Base-by-base conservation (phyloP, 2,113 vertebrate species). In the Cricetomys ansorgei region DNA sequence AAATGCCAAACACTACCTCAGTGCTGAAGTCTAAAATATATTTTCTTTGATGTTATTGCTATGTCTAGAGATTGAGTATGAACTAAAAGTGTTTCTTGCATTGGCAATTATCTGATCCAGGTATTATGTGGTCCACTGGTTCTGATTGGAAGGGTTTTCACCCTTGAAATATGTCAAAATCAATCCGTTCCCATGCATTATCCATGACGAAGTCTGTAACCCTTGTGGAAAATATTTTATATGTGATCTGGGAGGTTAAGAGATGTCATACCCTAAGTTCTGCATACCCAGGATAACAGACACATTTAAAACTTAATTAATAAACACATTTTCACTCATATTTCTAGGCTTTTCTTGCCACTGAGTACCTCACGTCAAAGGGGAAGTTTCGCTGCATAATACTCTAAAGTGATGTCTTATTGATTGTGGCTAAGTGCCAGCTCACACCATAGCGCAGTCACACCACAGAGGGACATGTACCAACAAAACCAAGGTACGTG, bases 41-140 rank as follows among this genome's bases (percentile, higher is more conserved):
- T 83, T 95, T 95, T 79, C 87, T 91, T 88, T 69, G 69, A 79
- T 43, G 31, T 3, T 84, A 48, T 65, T 48, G 25, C 48, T 88
- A 48, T 75, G 34, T 80, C 48, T 96, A 62, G 50, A 96, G 43
- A 57, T 85, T 34, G 53, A 90, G 69, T 70, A 89, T 87, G 11
- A 87, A 89, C 1, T 91, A 65, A 76, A 79, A 85, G 27, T 70
- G 2, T 85, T 72, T n/a, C 57, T 11, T 92, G 43, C 81, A 43
- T 88, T 94, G 81, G 57, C 69, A 91, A 65, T 97, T 85, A 94
- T 88, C 64, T 92, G 85, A 91, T 85, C 23, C 86, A 88, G 73
- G 40, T 90, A 85, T 88, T 73, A 88, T 3, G 8, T 95, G 93
- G 88, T 45, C 80, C 57, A 88, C 64, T 95, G 93, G 50, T 92